These are phyloP conservation scores for Pygocentrus nattereri DNA, from an alignment of 2,797 vertebrate genomes.

Conservation along the genomic window DNA sequence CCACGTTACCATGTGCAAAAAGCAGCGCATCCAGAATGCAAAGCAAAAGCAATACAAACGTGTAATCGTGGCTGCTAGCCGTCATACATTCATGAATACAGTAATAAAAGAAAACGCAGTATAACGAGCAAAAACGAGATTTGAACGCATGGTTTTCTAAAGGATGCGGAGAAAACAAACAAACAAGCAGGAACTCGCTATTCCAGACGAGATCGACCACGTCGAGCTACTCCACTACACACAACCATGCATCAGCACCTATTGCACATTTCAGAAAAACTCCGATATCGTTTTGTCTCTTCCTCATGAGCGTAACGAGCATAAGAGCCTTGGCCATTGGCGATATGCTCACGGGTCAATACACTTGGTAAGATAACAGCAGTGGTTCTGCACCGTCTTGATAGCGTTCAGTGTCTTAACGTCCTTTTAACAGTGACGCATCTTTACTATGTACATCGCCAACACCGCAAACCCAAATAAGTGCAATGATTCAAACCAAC, in stretches of 20 bases:
- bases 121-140: constrained; percentile 19
- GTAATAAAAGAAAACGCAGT: constrained; percentile 12
- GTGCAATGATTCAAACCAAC: constrained; percentile 25
- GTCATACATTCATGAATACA: constrained; percentile 51
- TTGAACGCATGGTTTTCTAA: background rate
- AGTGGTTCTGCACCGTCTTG: constrained; percentile 50
- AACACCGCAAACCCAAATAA: constrained; percentile 16
- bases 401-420: constrained; percentile 14
- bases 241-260: constrained; percentile 77
- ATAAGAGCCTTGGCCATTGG: background rate
- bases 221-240: constrained; percentile 61
- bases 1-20: constrained; percentile 67
- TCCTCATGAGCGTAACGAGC: constrained; percentile 32
- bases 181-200: constrained; percentile 10
- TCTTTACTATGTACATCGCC: background rate
- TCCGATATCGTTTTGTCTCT: constrained; percentile 48
- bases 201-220: constrained; percentile 54
- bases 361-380: constrained; percentile 41
- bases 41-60: constrained; percentile 35
- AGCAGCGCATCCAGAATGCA: constrained; percentile 62
- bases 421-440: background rate
- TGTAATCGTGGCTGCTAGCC: constrained; percentile 26
- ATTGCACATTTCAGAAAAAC: constrained; percentile 55
- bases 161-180: background rate
- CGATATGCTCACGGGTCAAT: constrained; percentile 5